Evolutionary conservation across 2,888 invertebrate genomes (phyloP).

Genomic region (Mactromeris polynyma): DNA sequence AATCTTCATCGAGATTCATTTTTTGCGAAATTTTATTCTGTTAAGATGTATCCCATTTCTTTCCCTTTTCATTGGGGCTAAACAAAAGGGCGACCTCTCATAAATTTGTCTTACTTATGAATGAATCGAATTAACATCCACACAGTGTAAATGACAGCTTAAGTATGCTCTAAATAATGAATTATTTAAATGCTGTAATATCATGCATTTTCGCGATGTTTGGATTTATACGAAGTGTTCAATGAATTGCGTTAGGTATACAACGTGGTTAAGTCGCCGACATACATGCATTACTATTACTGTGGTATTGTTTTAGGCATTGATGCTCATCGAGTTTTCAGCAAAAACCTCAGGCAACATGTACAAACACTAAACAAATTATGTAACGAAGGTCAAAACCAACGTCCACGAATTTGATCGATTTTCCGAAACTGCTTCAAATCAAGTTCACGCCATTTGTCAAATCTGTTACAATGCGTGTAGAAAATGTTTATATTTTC

Average conservation of each 20-base stretch:
- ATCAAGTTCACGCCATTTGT: too few relatives aligned
- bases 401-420: too few relatives aligned
- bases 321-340: too few relatives aligned
- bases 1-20: not conserved
- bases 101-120: not conserved
- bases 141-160: constrained; percentile 13
- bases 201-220: constrained; percentile 1
- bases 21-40: not conserved
- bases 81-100: not conserved
- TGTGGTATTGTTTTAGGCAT: not conserved
- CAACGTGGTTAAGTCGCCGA: not conserved
- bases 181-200: not conserved
- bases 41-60: not conserved
- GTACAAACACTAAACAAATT: too few relatives aligned
- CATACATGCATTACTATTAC: not conserved
- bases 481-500: too few relatives aligned
- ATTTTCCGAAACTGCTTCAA: too few relatives aligned
- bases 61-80: constrained; percentile 9
- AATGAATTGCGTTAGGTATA: not conserved
- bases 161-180: constrained; percentile 9
- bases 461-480: too few relatives aligned
- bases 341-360: too few relatives aligned
- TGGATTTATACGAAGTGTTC: not conserved
- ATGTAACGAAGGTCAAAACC: too few relatives aligned
- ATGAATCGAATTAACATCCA: constrained; percentile 17